Percentiles rank a stretch among this genome's conserved stretches.
Conservation (phyloP, 2,113 vertebrate genomes). For the Nymphicus hollandicus region DNA sequence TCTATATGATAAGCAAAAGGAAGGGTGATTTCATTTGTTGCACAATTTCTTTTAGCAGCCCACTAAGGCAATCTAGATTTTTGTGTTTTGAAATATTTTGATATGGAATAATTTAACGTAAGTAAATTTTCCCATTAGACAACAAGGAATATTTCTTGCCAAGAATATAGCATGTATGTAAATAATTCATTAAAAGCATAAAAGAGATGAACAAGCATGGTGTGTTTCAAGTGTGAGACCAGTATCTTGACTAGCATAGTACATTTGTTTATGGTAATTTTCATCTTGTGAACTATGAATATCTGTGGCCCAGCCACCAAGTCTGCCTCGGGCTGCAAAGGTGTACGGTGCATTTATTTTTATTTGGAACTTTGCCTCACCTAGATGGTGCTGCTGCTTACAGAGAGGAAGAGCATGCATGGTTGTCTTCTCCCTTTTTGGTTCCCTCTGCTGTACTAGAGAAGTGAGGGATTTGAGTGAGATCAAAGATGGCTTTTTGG, state of each 20-base stretch:
- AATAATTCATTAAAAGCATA: neutral
- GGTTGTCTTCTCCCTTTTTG: neutral
- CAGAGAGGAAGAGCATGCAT: accelerated
- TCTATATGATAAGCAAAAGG: neutral
- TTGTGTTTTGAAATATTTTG: neutral
- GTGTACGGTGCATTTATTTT: neutral
- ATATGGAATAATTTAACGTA: neutral
- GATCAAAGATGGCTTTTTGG: accelerated
- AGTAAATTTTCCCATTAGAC: neutral
- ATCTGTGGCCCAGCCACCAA: neutral
- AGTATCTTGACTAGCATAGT: neutral
- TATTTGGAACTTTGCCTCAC: neutral
- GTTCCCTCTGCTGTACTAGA: neutral
- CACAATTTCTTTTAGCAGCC: neutral
- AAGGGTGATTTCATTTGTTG: neutral
- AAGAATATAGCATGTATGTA: neutral
- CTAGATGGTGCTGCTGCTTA: neutral
- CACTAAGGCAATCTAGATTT: neutral
- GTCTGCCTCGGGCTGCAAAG: neutral
- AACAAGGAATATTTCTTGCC: neutral
- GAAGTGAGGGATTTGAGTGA: neutral
- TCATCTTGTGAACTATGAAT: neutral
- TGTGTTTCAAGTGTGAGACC: neutral
- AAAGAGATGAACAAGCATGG: neutral
- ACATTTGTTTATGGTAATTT: neutral